Base-by-base conservation (phyloP, 2,888 invertebrate genomes). In the Epirrita christyi region DNA sequence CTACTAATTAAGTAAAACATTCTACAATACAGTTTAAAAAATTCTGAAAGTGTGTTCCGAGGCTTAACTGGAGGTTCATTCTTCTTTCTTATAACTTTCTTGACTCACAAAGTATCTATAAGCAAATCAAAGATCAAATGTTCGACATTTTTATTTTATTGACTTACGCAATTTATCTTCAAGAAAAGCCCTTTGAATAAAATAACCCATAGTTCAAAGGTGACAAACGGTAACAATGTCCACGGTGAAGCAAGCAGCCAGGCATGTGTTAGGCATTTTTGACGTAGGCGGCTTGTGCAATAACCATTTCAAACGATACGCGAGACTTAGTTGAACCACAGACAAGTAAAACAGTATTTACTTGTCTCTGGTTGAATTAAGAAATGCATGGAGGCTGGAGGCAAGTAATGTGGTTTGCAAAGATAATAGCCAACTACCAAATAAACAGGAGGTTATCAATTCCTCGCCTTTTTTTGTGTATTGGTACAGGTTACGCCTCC, bases 301-400 rank as follows among this genome's bases (percentile, higher is more conserved):
- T 75, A 81, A 76, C 72, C 62, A 83, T 85, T 82, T 76, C 75
- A 76, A 72, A 81, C 76, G 75, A 73, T 64, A 73, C 67, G 70
- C 72, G 69, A 71, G 61, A 67, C 68, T 51, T 9, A 7, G 7
- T 40, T 11, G 11, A 51, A 63, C 67, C n/a, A n/a, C n/a, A n/a
- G n/a, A n/a, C n/a, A n/a, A n/a, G n/a, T n/a, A n/a, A n/a, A n/a
- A n/a, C n/a, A n/a, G n/a, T n/a, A n/a, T n/a, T n/a, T n/a, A n/a
- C n/a, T n/a, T n/a, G n/a, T n/a, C n/a, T n/a, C n/a, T n/a, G n/a
- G n/a, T n/a, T n/a, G n/a, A n/a, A n/a, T n/a, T 71, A 66, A 79
- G 78, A 81, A 79, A 60, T 21, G 69, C 75, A 71, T 14, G 14
- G 67, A 68, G 64, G 63, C 64, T 68, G 54, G 64, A 65, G 60